phyloP scores from a whole-genome alignment of 1,140 invertebrate genomes.

The Camponotus floridanus region DNA sequence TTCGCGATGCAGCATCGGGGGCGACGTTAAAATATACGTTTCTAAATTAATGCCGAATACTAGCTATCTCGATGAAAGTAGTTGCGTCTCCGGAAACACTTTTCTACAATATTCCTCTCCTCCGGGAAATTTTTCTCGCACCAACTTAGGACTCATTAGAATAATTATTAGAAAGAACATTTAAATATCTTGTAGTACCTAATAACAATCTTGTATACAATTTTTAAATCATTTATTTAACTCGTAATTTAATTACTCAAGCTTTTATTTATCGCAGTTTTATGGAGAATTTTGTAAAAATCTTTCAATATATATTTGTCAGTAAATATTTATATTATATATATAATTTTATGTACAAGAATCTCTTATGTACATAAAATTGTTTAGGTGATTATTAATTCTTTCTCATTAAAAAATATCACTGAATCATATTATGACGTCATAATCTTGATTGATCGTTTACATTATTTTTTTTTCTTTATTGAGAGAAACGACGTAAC shows the following conservation, averaged over 20 bases:
- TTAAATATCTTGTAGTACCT: too few species aligned
- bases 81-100: background rate
- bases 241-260: background rate
- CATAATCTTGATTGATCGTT: conserved; percentile 29
- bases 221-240: too few species aligned
- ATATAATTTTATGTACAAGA: background rate
- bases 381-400: conserved; percentile 3
- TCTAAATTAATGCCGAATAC: background rate
- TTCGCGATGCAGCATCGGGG: conserved; percentile 26
- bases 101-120: background rate
- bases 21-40: background rate
- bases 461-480: background rate
- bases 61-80: background rate
- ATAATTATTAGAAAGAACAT: too few species aligned
- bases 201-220: too few species aligned
- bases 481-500: conserved; percentile 18
- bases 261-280: background rate
- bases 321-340: too few species aligned
- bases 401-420: background rate
- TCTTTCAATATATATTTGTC: background rate
- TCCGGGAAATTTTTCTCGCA: background rate
- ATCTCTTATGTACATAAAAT: background rate
- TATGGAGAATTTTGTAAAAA: background rate
- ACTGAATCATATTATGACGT: background rate
- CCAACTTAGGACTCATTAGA: too few species aligned